Percentiles rank a stretch among this genome's conserved stretches.
Conservation (phyloP, 2,113 vertebrate genomes). For the Calidris pygmaea region DNA sequence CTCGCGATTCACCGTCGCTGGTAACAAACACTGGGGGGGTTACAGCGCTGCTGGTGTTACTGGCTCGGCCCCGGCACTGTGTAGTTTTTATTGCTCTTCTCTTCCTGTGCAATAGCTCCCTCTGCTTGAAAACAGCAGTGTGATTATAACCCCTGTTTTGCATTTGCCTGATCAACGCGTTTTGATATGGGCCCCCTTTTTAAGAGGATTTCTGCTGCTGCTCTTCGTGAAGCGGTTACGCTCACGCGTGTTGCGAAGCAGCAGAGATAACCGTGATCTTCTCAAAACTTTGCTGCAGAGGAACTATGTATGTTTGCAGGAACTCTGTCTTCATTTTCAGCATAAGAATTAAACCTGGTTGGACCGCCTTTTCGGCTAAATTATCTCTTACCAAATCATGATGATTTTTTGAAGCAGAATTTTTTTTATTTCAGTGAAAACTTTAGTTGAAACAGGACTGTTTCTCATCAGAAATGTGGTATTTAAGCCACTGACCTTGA, state of each 20-base stretch:
- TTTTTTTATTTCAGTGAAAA: background rate
- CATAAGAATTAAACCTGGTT: background rate
- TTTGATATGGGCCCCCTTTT: background rate
- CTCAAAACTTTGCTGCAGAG: background rate
- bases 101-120: conserved; percentile 78
- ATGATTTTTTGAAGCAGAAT: background rate
- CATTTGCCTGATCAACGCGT: background rate
- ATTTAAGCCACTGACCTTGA: background rate
- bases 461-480: background rate
- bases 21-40: conserved; percentile 1
- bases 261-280: background rate
- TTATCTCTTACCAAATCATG: background rate
- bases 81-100: conserved; percentile 5
- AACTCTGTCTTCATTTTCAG: background rate
- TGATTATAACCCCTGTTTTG: conserved; percentile 19
- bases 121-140: conserved; percentile 75
- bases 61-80: background rate
- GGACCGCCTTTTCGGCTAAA: background rate
- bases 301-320: background rate
- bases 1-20: background rate
- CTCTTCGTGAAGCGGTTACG: background rate
- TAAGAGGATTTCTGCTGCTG: no score
- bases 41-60: background rate
- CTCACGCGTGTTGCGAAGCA: background rate
- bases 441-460: background rate